Conservation (phyloP, 1,140 invertebrate species). For the Ditylenchus dipsaci region DNA sequence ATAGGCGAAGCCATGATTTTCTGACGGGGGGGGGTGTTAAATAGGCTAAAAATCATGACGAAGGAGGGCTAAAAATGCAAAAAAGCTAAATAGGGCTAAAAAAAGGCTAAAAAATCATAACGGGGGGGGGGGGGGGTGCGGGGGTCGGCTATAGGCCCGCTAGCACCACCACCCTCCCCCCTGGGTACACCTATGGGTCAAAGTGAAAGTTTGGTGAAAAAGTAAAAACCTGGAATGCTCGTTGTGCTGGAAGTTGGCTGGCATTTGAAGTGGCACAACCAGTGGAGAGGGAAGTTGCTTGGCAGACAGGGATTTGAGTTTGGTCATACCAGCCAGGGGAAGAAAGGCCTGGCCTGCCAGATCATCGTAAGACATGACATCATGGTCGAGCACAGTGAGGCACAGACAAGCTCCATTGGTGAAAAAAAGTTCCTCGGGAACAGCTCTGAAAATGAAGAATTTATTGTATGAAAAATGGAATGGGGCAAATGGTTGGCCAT, state of each 20-base stretch:
- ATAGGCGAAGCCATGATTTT: background rate
- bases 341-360: constrained; percentile 37
- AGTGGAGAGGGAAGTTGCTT: constrained; percentile 17
- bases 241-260: constrained; percentile 19
- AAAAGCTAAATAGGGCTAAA: too few species aligned
- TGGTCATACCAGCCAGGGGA: constrained; percentile 21
- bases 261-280: constrained; percentile 20
- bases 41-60: too few species aligned
- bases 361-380: constrained; percentile 37
- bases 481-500: too few species aligned
- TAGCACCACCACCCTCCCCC: too few species aligned
- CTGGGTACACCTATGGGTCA: too few species aligned
- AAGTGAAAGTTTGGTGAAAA: background rate
- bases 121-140: too few species aligned
- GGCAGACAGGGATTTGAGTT: constrained; percentile 2
- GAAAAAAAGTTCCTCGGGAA: constrained; percentile 37
- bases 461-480: too few species aligned
- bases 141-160: too few species aligned
- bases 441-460: constrained; percentile 26
- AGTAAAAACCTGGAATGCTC: constrained; percentile 25
- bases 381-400: constrained; percentile 36
- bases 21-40: too few species aligned
- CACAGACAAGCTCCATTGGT: constrained; percentile 29
- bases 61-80: too few species aligned
- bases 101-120: too few species aligned